A percentile compares a stretch with the other conserved stretches of the same genome.
Evolutionary conservation across 2,797 vertebrate genomes (phyloP).

Genomic region (Oreonectes daqikongensis): DNA sequence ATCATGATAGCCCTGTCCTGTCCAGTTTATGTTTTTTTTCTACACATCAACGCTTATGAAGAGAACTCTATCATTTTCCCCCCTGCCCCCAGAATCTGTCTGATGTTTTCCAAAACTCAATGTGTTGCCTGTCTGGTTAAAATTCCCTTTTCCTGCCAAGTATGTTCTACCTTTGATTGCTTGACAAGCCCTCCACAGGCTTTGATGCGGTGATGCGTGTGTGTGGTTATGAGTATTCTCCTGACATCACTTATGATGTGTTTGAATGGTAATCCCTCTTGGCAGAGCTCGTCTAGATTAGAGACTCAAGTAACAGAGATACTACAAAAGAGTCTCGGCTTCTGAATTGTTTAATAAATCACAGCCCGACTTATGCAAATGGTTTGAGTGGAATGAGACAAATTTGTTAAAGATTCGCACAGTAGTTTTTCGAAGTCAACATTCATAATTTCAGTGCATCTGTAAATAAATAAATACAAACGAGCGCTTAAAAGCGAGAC

Average conservation of each 20-base stretch:
- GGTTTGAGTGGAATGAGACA: neutral
- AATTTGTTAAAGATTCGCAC: neutral
- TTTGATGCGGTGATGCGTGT: conserved; percentile 22
- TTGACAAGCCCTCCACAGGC: conserved; percentile 18
- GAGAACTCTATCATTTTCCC: conserved; percentile 35
- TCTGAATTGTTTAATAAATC: conserved; percentile 28
- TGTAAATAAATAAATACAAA: conserved; percentile 3
- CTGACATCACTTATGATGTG: conserved; percentile 36
- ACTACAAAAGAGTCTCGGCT: conserved; percentile 1
- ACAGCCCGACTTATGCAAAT: conserved; percentile 12
- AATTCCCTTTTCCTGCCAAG: conserved; percentile 36
- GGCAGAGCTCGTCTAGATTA: conserved; percentile 36
- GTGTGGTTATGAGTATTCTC: conserved; percentile 32
- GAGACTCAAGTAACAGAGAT: conserved; percentile 30
- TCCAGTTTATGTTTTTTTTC: conserved; percentile 37
- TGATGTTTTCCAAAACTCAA: conserved; percentile 36
- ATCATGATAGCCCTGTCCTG: conserved; percentile 36
- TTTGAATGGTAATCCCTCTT: conserved; percentile 30
- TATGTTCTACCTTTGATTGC: conserved; percentile 40
- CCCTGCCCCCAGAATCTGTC: conserved; percentile 10
- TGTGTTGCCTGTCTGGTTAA: conserved; percentile 28
- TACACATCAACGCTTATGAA: conserved; percentile 7
- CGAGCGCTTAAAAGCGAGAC: neutral
- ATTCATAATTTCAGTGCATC: neutral
- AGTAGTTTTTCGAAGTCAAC: neutral